Percentiles rank a stretch among this genome's conserved stretches.
These are phyloP conservation scores for Acanthornis magna DNA, from an alignment of 2,797 vertebrate species.

Conservation along the genomic window DNA sequence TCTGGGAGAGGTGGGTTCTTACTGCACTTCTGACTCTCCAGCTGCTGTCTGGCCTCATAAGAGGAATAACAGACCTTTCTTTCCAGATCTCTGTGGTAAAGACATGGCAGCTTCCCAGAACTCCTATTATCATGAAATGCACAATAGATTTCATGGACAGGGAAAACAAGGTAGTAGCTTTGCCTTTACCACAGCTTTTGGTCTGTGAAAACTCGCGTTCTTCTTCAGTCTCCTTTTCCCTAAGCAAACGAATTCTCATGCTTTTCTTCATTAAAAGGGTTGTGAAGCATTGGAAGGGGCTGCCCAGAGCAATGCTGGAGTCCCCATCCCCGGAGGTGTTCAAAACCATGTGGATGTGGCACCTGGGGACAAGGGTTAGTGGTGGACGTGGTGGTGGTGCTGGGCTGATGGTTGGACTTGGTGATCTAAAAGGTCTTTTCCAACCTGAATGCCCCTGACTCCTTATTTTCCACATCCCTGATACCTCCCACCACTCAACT, in stretches of 20 bases:
- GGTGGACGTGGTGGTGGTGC: neutral
- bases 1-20: neutral
- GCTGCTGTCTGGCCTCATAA: neutral
- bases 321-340: neutral
- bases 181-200: neutral
- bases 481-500: neutral
- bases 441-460: neutral
- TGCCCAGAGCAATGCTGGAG: neutral
- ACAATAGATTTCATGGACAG: neutral
- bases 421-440: neutral
- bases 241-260: neutral
- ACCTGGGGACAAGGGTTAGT: neutral
- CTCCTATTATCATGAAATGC: neutral
- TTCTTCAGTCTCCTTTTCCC: neutral
- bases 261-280: neutral
- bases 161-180: neutral
- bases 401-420: neutral
- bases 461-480: neutral
- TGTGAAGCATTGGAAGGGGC: neutral
- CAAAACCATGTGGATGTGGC: neutral
- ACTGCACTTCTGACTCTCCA: neutral
- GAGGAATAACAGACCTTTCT: neutral
- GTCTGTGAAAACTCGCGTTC: neutral
- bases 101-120: neutral
- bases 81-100: neutral